Conservation (phyloP, 2,888 invertebrate genomes). For the Rhamphomyia laevipes region DNA sequence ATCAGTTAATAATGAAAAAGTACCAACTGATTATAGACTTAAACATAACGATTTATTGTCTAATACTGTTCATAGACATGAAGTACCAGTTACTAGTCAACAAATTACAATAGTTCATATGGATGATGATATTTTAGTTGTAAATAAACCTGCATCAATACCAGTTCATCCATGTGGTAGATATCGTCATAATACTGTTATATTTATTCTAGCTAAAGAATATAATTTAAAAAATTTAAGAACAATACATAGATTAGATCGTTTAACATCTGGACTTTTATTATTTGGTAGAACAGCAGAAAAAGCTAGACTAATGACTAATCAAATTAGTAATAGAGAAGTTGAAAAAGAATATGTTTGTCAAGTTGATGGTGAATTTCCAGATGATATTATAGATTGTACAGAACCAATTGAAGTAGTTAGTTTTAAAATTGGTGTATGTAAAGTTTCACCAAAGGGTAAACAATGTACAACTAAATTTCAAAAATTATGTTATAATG, state of each 20-base stretch:
- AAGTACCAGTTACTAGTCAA: constrained; percentile 89
- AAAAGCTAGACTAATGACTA: constrained; percentile 83
- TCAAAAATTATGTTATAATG: constrained; percentile 73
- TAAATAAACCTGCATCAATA: constrained; percentile 96
- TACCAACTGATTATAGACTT: constrained; percentile 74
- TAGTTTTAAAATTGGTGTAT: constrained; percentile 85
- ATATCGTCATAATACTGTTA: constrained; percentile 88
- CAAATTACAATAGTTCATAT: constrained; percentile 89
- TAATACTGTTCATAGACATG: constrained; percentile 90
- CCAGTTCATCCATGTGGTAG: constrained; percentile 94
- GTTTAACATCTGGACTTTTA: constrained; percentile 79
- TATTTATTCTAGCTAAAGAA: constrained; percentile 86
- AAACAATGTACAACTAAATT: constrained; percentile 85
- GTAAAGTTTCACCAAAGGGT: constrained; percentile 77
- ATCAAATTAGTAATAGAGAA: constrained; percentile 74
- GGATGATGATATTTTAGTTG: constrained; percentile 92
- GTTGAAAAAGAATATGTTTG: constrained; percentile 88
- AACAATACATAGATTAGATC: constrained; percentile 84
- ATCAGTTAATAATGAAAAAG: constrained; percentile 81
- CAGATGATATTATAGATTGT: constrained; percentile 69
- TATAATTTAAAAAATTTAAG: constrained; percentile 80
- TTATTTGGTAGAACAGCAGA: constrained; percentile 82
- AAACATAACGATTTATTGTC: constrained; percentile 83
- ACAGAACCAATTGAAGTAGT: constrained; percentile 82
- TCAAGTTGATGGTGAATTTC: constrained; percentile 83